Base-by-base conservation (phyloP, 2,888 invertebrate species). In the Pristionchus japonicus region DNA sequence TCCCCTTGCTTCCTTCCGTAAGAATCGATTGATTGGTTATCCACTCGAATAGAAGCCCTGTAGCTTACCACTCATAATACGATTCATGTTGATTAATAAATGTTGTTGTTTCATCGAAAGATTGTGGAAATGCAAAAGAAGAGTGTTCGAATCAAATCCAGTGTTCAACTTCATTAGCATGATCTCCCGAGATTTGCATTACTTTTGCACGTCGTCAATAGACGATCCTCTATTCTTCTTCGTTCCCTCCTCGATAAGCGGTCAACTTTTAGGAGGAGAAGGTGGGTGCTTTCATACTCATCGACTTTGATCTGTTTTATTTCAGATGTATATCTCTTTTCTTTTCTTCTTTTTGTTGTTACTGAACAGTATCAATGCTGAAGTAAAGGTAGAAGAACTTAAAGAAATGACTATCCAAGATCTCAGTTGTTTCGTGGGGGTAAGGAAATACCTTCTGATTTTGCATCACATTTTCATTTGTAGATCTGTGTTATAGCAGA, bases 71-170 rank as follows among this genome's bases (percentile, higher is more conserved):
- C n/a, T 43, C 77, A 40, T 43, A 77, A 77, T 15, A 40, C 43
- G 40, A 23, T 34, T 77, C n/a, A 40, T 77, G 43, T 77, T 74
- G n/a, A 77, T 27, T 77, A 27, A 77, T 77, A 77, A 77, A 77
- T 27, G 77, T 77, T 77, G 43, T 43, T 74, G 70, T 74, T 74
- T 23, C 15, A 40, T 15, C 15, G 27, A 3, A 15, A 15, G 64
- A 13, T 11, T 15, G 7, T 64, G 34, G 6, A 40, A 40, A 70
- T 34, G 2, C 13, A 57, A 57, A n/a, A 6, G 64, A 64, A 64
- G 31, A 11, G 27, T n/a, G n/a, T n/a, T n/a, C n/a, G 1, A 15
- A 31, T 57, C n/a, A n/a, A 57, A 57, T 20, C 9, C 6, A 6
- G 43, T 43, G 43, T 11, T 43, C 43, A 43, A 43, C 11, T 43